phyloP scores from a whole-genome alignment of 2,888 invertebrate genomes.

The Serrognathus titanus region DNA sequence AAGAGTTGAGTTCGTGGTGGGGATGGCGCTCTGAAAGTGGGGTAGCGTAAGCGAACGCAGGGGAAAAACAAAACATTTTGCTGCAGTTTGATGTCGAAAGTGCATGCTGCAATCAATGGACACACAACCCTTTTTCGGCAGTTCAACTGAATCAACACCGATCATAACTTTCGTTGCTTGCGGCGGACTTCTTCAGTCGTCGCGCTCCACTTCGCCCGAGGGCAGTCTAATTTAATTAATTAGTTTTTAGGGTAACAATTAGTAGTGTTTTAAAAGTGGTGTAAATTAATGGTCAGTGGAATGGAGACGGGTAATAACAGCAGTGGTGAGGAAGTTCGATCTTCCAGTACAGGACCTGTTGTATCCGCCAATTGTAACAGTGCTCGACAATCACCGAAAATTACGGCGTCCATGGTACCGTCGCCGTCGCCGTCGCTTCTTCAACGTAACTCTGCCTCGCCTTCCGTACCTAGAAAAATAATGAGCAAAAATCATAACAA shows the following conservation, averaged over 20 bases:
- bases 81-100: conserved; percentile 42
- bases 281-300: conserved; percentile 32
- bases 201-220: neutral
- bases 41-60: conserved; percentile 30
- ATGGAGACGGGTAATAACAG: conserved; percentile 33
- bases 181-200: neutral
- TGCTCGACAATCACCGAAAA: conserved; percentile 32
- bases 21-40: conserved; percentile 29
- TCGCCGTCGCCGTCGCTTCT: conserved; percentile 43
- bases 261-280: neutral
- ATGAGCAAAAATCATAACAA: conserved; percentile 64
- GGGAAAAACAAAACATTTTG: conserved; percentile 45
- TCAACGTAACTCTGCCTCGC: conserved; percentile 51
- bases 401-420: conserved; percentile 29
- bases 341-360: conserved; percentile 29
- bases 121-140: conserved; percentile 18
- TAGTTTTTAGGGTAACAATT: neutral
- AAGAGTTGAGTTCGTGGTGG: conserved; percentile 20
- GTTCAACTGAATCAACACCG: neutral
- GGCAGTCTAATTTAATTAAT: neutral
- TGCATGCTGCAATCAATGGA: conserved; percentile 31
- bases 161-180: neutral
- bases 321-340: conserved; percentile 30
- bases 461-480: conserved; percentile 59
- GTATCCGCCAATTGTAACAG: conserved; percentile 33